Percentiles rank a stretch among this genome's conserved stretches.
Conservation (phyloP, 2,797 vertebrate species). For the Chloroceryle amazona region DNA sequence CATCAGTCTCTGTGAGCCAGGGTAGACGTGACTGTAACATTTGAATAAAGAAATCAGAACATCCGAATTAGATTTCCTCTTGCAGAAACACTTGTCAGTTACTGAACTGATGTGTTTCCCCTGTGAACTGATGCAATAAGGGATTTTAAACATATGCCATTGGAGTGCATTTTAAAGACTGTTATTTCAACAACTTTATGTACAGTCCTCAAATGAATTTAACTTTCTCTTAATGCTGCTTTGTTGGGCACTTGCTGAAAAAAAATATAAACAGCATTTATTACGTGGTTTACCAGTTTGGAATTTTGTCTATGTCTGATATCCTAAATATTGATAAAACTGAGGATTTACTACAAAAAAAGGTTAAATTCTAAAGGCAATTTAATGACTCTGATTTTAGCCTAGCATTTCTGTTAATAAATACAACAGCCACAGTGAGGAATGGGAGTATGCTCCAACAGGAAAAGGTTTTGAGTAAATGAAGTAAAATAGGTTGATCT, state of each 20-base stretch:
- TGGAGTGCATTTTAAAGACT: not conserved
- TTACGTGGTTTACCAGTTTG: not conserved
- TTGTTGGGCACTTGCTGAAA: not conserved
- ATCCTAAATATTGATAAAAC: not conserved
- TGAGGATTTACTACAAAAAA: not conserved
- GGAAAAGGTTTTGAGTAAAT: not conserved
- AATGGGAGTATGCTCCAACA: not conserved
- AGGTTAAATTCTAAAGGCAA: not conserved
- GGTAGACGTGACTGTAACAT: not conserved
- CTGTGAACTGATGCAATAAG: not conserved
- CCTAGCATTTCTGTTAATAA: not conserved
- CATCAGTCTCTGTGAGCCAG: not conserved
- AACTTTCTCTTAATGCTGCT: not conserved
- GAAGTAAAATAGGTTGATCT: not conserved
- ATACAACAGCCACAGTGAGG: not conserved
- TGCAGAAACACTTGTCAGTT: not conserved
- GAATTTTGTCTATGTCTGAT: not conserved
- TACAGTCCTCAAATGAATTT: not conserved
- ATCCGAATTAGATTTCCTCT: not conserved
- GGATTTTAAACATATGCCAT: not conserved
- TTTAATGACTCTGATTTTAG: not conserved
- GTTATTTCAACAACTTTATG: not conserved
- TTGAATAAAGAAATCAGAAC: constrained; percentile 15
- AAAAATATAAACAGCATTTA: not conserved
- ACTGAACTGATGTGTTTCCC: not conserved